Base-by-base conservation (phyloP, 1,140 invertebrate genomes). In the Homalodisca vitripennis region DNA sequence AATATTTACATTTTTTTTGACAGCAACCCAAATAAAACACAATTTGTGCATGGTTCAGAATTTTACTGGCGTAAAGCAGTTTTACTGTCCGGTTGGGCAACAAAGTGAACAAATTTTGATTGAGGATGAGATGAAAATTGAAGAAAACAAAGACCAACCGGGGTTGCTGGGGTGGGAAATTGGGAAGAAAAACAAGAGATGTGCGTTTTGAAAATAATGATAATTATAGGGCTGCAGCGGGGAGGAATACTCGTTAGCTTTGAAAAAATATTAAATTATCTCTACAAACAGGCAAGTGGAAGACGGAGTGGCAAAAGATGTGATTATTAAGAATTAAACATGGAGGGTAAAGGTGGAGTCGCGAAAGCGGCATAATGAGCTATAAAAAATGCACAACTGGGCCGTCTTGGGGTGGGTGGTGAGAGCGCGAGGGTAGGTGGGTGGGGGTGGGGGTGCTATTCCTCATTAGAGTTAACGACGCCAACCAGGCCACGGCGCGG, bases 301-400 rank as follows among this genome's bases (percentile, higher is more conserved):
- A 29, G 24, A 66, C 32, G 63, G 24, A 66, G 63, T 46, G 63
- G 63, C 24, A 29, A 66, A 66, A 66, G 63, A 66, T 66, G 41
- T 46, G 63, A 66, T 66, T 66, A 66, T 66, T 66, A 66, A 66
- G 63, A 66, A 66, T 66, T 66, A 66, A 66, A 66, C 30, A 64
- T 41, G 34, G 34, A 66, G 41, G 63, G 55, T 27, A 60, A 60
- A 47, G 63, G 32, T 20, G 63, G 26, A 26, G 32, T 26, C 2
- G 10, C 13, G 34, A 66, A 47, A 24, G 31, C 41, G 32, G 41
- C 31, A 66, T 66, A 66, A 66, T 66, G 63, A 66, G 63, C 32
- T 46, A 66, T 66, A 66, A 66, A 66, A 66, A 66, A 66, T 66
- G 63, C 63, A 66, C 32, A 66, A 66, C 63, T 66, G 32, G 63